These are phyloP conservation scores for Sapajus apella DNA, from an alignment of 2,113 vertebrate species.

Conservation along the genomic window DNA sequence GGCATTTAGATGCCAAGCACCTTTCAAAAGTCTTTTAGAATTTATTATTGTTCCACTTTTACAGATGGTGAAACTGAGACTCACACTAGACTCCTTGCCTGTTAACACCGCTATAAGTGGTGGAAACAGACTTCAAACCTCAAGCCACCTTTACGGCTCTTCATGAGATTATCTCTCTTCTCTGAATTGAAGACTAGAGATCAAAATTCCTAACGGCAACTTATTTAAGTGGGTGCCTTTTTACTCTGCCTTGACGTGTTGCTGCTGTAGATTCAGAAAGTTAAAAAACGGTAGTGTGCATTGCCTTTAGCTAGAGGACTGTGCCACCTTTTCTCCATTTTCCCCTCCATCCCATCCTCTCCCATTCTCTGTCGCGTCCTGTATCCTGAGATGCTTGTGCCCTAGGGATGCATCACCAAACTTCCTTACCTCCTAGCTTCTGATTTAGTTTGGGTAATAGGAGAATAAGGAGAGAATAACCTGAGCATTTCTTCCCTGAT, in stretches of 20 bases:
- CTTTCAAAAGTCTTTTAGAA: not conserved
- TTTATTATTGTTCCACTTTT: not conserved
- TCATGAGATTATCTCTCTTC: rapidly evolving
- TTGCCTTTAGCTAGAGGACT: no score
- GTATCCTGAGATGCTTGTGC: not conserved
- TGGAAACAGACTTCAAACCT: not conserved
- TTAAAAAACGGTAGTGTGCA: rapidly evolving
- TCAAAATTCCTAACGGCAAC: not conserved
- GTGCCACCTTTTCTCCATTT: rapidly evolving
- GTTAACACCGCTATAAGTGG: rapidly evolving
- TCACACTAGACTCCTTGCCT: not conserved
- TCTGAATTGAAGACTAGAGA: not conserved
- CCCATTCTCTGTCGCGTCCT: not conserved
- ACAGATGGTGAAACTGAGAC: not conserved
- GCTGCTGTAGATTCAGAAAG: not conserved
- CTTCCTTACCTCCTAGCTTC: not conserved
- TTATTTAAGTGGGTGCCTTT: not conserved
- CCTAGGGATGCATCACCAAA: no score
- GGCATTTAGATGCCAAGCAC: not conserved
- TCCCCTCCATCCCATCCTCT: rapidly evolving
- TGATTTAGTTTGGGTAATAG: not conserved
- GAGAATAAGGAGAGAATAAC: not conserved
- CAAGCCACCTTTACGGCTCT: rapidly evolving
- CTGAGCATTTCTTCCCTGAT: not conserved
- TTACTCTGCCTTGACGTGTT: not conserved